A percentile compares a stretch with the other conserved stretches of the same genome.
These are phyloP conservation scores for Cheilosia vernalis DNA, from an alignment of 2,888 invertebrate species.

Conservation along the genomic window DNA sequence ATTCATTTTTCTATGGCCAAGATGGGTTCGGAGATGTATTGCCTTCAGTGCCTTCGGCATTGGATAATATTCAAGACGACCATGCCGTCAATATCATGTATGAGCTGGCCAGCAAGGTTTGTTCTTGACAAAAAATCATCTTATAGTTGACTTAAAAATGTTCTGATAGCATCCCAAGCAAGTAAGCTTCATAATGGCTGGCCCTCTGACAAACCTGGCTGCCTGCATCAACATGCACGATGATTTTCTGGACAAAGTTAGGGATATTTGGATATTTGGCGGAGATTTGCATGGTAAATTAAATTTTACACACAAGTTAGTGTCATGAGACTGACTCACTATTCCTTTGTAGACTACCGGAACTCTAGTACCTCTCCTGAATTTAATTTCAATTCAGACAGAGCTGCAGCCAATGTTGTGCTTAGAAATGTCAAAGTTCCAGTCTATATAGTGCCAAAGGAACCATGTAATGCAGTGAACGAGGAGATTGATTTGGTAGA, in stretches of 20 bases:
- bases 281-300: constrained; percentile 88
- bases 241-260: constrained; percentile 86
- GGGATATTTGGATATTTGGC: constrained; percentile 89
- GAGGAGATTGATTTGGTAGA: constrained; percentile 76
- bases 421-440: constrained; percentile 85
- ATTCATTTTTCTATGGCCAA: constrained; percentile 84
- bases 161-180: constrained; percentile 83
- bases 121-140: too few species aligned
- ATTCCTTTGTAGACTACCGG: not conserved
- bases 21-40: constrained; percentile 89
- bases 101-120: constrained; percentile 85
- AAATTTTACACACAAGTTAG: not conserved
- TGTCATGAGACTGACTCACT: too few species aligned
- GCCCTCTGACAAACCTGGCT: constrained; percentile 91
- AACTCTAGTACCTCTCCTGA: constrained; percentile 84
- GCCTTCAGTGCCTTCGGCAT: constrained; percentile 80
- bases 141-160: not conserved
- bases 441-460: constrained; percentile 87
- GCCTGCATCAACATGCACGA: constrained; percentile 87
- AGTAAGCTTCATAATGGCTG: constrained; percentile 87
- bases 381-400: constrained; percentile 90
- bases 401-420: constrained; percentile 89
- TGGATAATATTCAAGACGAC: constrained; percentile 83
- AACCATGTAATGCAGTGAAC: constrained; percentile 84
- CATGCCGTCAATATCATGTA: constrained; percentile 86